Evolutionary conservation across 2,888 invertebrate species (phyloP).

Genomic region (Melipona beecheii): DNA sequence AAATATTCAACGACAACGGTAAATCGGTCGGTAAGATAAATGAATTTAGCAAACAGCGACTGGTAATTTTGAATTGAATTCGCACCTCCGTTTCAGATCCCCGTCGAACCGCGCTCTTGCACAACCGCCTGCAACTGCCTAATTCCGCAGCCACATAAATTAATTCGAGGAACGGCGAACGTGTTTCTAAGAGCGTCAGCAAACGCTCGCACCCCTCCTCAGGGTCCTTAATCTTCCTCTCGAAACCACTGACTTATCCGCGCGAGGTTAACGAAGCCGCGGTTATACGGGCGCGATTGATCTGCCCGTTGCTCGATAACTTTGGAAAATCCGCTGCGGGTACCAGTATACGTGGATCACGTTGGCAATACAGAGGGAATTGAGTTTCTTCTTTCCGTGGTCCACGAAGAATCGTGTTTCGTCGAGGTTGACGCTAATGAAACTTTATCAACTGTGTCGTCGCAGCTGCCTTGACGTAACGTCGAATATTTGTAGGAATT

Average conservation of each 20-base stretch:
- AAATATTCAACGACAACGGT: no score
- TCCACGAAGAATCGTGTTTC: neutral
- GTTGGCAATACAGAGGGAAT: neutral
- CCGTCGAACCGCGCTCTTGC: neutral
- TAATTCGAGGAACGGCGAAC: neutral
- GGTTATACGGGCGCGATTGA: constrained; percentile 33
- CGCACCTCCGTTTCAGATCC: neutral
- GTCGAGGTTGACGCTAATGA: neutral
- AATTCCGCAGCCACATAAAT: neutral
- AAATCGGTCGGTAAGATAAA: no score
- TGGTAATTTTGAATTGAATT: no score
- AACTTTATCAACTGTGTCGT: neutral
- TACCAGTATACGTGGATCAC: constrained; percentile 31
- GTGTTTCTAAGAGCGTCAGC: neutral
- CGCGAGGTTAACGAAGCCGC: neutral
- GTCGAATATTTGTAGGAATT: no score
- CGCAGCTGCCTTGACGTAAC: neutral
- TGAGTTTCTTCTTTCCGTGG: neutral
- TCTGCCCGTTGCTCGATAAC: neutral
- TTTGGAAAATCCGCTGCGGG: constrained; percentile 44
- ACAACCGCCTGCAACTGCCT: neutral
- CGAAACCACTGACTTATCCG: neutral
- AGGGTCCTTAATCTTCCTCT: neutral
- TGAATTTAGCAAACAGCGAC: no score
- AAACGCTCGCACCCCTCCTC: neutral